phyloP scores from a whole-genome alignment of 2,888 invertebrate species.

The Stenichneumon culpator region DNA sequence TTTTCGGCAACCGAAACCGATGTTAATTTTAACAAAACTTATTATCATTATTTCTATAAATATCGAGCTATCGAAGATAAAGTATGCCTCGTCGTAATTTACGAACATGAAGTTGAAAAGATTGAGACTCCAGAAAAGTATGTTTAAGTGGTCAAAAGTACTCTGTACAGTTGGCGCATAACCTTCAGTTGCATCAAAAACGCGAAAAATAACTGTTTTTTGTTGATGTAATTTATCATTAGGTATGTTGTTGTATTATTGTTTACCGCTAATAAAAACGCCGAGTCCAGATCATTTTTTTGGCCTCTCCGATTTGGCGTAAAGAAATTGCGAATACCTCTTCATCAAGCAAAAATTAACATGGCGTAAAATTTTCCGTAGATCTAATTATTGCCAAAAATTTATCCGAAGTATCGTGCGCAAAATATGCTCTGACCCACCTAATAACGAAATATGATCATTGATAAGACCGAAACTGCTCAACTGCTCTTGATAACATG shows the following conservation, averaged over 20 bases:
- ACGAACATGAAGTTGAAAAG: not conserved
- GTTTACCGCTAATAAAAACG: not conserved
- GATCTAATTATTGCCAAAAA: not conserved
- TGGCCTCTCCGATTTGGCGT: not conserved
- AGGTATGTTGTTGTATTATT: no score
- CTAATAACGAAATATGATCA: conserved; percentile 13
- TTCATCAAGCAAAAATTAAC: not conserved
- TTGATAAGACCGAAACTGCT: conserved; percentile 21
- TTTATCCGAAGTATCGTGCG: not conserved
- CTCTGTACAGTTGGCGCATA: not conserved
- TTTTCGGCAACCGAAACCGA: not conserved
- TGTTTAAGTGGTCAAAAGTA: not conserved
- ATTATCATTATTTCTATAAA: not conserved
- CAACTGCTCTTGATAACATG: conserved; percentile 5
- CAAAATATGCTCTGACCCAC: not conserved
- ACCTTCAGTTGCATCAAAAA: not conserved
- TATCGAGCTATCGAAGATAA: not conserved
- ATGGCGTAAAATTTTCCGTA: not conserved
- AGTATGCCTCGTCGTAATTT: not conserved
- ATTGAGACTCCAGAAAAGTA: not conserved
- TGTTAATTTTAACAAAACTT: not conserved
- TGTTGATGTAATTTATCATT: not conserved
- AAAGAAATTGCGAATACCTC: not conserved
- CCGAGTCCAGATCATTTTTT: not conserved
- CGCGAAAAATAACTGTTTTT: not conserved